Percentiles rank a stretch among this genome's conserved stretches.
Evolutionary conservation across 2,888 invertebrate genomes (phyloP).

Genomic region (Mythimna albipuncta): DNA sequence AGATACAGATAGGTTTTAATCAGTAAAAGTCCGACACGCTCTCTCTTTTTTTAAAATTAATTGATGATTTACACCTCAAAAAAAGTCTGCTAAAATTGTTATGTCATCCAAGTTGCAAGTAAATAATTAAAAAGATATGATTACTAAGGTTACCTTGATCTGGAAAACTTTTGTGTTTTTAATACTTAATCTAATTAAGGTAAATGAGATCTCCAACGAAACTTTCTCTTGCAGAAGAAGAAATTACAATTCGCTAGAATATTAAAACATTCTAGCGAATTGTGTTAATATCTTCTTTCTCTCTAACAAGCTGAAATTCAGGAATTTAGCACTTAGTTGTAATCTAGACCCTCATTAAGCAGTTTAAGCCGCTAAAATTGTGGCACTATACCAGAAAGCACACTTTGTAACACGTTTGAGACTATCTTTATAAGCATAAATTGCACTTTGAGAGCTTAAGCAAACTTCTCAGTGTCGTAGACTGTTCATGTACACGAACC

Average conservation of each 20-base stretch:
- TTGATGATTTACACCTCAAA: no score
- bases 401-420: conserved; percentile 37
- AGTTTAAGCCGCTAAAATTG: conserved; percentile 40
- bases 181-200: neutral
- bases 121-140: neutral
- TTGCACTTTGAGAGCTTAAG: conserved; percentile 40
- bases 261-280: conserved; percentile 21
- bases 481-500: conserved; percentile 32
- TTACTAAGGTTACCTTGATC: neutral
- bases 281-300: no score
- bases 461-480: conserved; percentile 33
- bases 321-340: conserved; percentile 32
- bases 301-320: conserved; percentile 30
- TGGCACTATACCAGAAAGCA: conserved; percentile 33
- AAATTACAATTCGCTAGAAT: conserved; percentile 1
- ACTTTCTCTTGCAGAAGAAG: neutral
- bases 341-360: conserved; percentile 32
- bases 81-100: no score
- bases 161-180: neutral
- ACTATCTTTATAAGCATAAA: conserved; percentile 50
- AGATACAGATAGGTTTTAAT: no score
- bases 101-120: neutral
- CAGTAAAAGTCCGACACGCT: no score
- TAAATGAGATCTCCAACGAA: neutral
- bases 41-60: no score